These are phyloP conservation scores for Ichneumoninae sp. DNA, from an alignment of 2,888 invertebrate species.

Conservation along the genomic window DNA sequence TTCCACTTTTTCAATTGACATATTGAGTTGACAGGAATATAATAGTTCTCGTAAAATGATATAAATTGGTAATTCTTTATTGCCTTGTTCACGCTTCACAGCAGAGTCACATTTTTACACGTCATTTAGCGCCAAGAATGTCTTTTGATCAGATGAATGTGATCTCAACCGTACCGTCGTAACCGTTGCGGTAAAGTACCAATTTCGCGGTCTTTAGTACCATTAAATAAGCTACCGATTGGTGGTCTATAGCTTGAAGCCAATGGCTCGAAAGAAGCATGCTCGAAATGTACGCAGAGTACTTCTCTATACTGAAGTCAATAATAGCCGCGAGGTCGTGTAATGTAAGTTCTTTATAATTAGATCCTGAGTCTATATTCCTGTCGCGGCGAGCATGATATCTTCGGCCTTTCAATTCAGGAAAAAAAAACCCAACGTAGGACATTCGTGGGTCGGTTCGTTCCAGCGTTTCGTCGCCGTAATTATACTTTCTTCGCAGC, in stretches of 20 bases:
- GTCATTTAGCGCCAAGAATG: not conserved
- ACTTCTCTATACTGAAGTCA: not conserved
- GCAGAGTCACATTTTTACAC: not conserved
- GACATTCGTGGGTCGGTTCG: slow-evolving; percentile 6
- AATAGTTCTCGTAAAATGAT: no score
- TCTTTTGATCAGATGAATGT: not conserved
- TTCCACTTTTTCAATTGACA: not conserved
- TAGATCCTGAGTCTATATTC: not conserved
- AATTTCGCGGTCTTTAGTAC: not conserved
- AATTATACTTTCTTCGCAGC: slow-evolving; percentile 29
- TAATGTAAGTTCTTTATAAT: not conserved
- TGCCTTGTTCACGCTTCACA: not conserved
- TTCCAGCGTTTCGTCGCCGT: slow-evolving; percentile 9
- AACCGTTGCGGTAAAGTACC: not conserved
- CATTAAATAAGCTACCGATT: not conserved
- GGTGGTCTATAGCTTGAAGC: not conserved
- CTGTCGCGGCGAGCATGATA: not conserved
- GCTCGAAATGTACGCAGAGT: not conserved
- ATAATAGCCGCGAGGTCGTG: not conserved
- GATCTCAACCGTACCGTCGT: not conserved
- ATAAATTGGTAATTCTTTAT: not conserved
- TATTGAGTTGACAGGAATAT: not conserved
- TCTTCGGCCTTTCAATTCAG: not conserved
- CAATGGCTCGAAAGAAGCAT: not conserved
- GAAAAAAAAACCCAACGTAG: not conserved